Evolutionary conservation across 2,888 invertebrate genomes (phyloP), one percentile per base, ranked within the genome.

Genomic region (Drosophila algonquin): DNA sequence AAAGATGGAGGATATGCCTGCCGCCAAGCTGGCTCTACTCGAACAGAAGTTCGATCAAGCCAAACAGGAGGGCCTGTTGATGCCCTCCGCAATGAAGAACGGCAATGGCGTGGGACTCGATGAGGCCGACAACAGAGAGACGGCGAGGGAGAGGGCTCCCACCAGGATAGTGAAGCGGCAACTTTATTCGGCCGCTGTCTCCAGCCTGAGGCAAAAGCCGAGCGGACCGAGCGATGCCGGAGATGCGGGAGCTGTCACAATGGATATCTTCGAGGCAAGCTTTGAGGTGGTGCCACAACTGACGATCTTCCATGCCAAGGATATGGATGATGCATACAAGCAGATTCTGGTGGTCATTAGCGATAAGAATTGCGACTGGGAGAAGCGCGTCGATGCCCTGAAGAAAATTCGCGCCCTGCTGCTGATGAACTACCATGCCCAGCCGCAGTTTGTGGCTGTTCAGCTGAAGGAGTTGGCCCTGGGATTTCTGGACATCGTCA

Each of bases 291-390:
- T 96, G 30, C 96, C 97, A 7, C 95, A 95, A 54, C 93, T 98
- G 16, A 96, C 96, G 80, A 93, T 98, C 79, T 98, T 96, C 93
- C 96, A 97, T 27, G 93, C 94, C 12, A 94, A 96, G 75, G 98
- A 98, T 76, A 93, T 98, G 52, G 96, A 96, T 83, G 97, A 98
- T 77, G 94, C 95, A 65, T 94, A 98, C 91, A 94, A 95, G 44
- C 94, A 94, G 81, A 95, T 97, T 57, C 94, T 95, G 81, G 95
- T 95, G 3, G 93, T 94, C 47, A 94, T 99, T 60, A 95, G 95
- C 2, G 97, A 98, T 92, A 93, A 96, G 50, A 95, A 94, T 81
- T 95, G 96, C 84, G 98, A 98, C 90, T 99, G 99, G 99, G 98
- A 97, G 93, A 97, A 97, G 91, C 93, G 99, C 67, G 95, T 96